These are phyloP conservation scores for Callosobruchus maculatus DNA, from an alignment of 2,888 invertebrate species.

Conservation along the genomic window DNA sequence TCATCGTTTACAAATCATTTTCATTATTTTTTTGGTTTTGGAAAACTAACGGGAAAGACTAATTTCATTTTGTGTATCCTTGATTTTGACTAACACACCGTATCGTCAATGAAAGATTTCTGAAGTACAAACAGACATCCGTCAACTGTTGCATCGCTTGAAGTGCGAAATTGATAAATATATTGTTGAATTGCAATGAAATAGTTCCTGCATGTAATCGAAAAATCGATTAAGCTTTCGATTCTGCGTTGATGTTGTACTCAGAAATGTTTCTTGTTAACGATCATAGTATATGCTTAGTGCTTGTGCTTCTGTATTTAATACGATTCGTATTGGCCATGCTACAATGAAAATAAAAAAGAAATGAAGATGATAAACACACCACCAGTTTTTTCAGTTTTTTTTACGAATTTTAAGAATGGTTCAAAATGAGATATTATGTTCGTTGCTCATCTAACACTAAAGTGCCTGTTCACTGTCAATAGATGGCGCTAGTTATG, in stretches of 20 bases:
- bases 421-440: too few species aligned
- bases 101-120: neutral
- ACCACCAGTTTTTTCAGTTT: too few species aligned
- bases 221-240: neutral
- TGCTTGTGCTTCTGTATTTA: constrained; percentile 17
- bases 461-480: too few species aligned
- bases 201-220: too few species aligned
- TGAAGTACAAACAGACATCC: neutral
- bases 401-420: too few species aligned
- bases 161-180: too few species aligned
- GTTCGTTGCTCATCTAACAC: too few species aligned
- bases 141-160: neutral
- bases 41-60: constrained; percentile 51
- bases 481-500: too few species aligned
- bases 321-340: constrained; percentile 1
- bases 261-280: constrained; percentile 12
- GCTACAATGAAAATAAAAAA: too few species aligned
- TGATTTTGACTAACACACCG: neutral
- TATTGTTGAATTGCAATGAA: too few species aligned
- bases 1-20: constrained; percentile 9
- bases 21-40: constrained; percentile 30
- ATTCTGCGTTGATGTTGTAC: neutral
- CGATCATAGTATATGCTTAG: constrained; percentile 16
- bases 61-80: constrained; percentile 17
- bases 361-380: too few species aligned